Percentiles rank a stretch among this genome's conserved stretches.
phyloP scores from a whole-genome alignment of 2,113 vertebrate species.

The Tetrax tetrax region DNA sequence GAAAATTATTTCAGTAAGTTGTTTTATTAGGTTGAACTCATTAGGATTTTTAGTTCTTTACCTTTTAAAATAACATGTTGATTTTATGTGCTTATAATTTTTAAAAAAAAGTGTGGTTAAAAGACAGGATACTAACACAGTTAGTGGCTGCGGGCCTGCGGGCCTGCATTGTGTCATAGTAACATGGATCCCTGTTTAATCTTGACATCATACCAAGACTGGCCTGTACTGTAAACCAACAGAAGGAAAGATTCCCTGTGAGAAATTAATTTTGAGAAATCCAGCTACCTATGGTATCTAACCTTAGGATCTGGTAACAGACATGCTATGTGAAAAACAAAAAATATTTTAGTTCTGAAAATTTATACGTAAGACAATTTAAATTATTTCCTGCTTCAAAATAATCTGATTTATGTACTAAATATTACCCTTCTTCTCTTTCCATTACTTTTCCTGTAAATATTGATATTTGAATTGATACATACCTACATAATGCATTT shows the following conservation, averaged over 20 bases:
- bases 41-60: neutral
- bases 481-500: neutral
- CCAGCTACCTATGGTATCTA: neutral
- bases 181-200: neutral
- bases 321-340: neutral
- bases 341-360: neutral
- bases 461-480: neutral
- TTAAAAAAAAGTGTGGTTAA: neutral
- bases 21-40: neutral
- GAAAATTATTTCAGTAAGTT: neutral
- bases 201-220: neutral
- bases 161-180: neutral
- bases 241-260: neutral
- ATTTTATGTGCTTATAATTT: neutral
- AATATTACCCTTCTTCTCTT: neutral
- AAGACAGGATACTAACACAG: neutral
- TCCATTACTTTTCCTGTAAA: constrained; percentile 4
- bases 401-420: neutral
- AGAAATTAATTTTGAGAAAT: neutral
- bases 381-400: neutral
- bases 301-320: neutral
- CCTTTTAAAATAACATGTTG: neutral
- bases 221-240: neutral
- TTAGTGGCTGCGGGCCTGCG: neutral
- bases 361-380: neutral